Base-by-base conservation (phyloP, 1,140 invertebrate species). In the Octopus sinensis region DNA sequence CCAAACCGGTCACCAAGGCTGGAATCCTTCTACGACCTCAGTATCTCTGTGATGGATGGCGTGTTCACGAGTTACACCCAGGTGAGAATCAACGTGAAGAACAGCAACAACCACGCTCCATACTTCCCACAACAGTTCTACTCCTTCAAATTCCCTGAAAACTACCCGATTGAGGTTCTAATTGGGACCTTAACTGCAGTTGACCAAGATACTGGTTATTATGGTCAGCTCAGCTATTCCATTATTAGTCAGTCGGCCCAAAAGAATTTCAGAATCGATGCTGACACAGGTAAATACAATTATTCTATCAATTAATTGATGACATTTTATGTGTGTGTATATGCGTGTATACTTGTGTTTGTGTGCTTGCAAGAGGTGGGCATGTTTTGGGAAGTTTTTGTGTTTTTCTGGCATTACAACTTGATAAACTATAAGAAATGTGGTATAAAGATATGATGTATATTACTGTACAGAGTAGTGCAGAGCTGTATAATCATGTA, bases 171-270 rank as follows among this genome's bases (percentile, higher is more conserved):
- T 80, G 92, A 91, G 6, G 88, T 86, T 73, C 82, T 88, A 1
- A 87, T 93, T 73, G 86, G 88, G 0, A 87, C 86, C 2, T 86
- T 92, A 7, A 92, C 93, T 76, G 96, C 96, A 0, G 92, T 90
- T 10, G 97, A 98, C 90, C 91, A 93, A 17, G 96, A 98, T 91
- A 94, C 85, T 52, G 90, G 95, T 4, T 93, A 94, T n/a, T 97
- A 94, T 90, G 95, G 95, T 0, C 91, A 92, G 53, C 88, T 98
- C 0, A 93, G 92, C 0, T 98, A 97, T 87, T 93, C 93, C 5
- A 96, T 98, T 79, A 92, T 94, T 30, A 96, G 95, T 23, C 93
- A 96, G 78, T 90, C 93, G 62, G 92, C 96, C 85, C 93, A 93
- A 76, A 94, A 96, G 83, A 92, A 93, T 17, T 98, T 98, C 89